Evolutionary conservation across 2,888 invertebrate species (phyloP), one percentile per base, ranked within the genome.

Genomic region (Phaonia tiefii): DNA sequence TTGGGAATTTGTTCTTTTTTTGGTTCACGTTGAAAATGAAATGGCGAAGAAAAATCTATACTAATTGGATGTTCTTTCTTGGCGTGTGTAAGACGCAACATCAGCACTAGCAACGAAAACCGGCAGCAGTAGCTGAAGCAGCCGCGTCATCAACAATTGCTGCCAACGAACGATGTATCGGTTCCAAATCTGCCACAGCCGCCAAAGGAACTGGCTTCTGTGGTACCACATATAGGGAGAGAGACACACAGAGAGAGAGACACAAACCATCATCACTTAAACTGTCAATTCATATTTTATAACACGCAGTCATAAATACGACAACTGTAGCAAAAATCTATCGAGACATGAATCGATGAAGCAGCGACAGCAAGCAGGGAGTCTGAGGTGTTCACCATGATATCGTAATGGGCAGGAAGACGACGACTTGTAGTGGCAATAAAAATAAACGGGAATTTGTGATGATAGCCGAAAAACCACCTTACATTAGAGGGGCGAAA

Each of bases 271-370:
- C 77, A 84, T 85, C 87, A 85, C 84, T 85, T 86, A 85, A 87
- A 84, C 87, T 88, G 88, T 89, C 89, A 89, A 88, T 89, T 89
- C 88, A 88, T 88, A 88, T 88, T 88, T 88, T 84, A 86, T 86
- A 86, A 87, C 87, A 86, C 86, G 86, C 86, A 87, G 87, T 86
- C 88, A 88, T 88, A 88, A 88, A 88, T 87, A 87, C 86, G 85
- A 39, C 63, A 63, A 63, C 39, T 72, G 75, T 72, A 78, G 75
- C 79, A 80, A 78, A 74, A 37, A 60, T 63, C 60, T 73, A 67
- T 39, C 39, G 11, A 42, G 20, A 42, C 17, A 39, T 37, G 63
- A 22, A 63, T 22, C 1, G 17, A 58, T 26, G n/a, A n/a, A 31
- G 31, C 31, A 8, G 31, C 31, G 58, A 51, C 13, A 31, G 17